Evolutionary conservation across 2,888 invertebrate species (phyloP), one percentile per base, ranked within the genome.

Genomic region (Phengaris alcon): DNA sequence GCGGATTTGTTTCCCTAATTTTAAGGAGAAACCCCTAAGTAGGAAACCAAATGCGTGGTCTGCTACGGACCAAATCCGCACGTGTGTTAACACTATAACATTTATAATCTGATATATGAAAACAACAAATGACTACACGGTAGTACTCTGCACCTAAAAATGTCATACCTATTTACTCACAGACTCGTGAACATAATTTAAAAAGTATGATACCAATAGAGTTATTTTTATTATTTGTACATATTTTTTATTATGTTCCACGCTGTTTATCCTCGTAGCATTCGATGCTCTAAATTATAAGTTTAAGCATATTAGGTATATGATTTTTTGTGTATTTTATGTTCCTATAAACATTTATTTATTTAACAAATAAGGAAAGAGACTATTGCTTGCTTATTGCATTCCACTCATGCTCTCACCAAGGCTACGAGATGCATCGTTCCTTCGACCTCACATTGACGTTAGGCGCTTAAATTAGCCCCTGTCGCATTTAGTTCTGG

Each of bases 41-140:
- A 3, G 35, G 35, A 3, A 35, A 35, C 4, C 35, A 35, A 35
- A 35, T 35, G 3, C 1, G 35, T 35, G 35, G 35, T 35, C 35
- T 35, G 35, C 3, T 35, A 3, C 35, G 35, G 35, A 35, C 35
- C 35, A 35, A 35, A 4, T 35, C 35, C 35, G 35, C 4, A 35
- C 35, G 35, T 35, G 35, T 35, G 35, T 35, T 35, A 4, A 35
- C 35, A 35, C 35, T 35, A 35, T 35, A 3, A 3, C 54, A 72
- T 72, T 72, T 72, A 72, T 35, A 35, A 72, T 35, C 54, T 72
- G 72, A 72, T 54, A 72, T 35, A 22, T 72, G 44, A 72, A 44
- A 54, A 72, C 44, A 54, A 72, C 54, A 72, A 72, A 72, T 72
- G 22, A 70, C 15, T 70, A 48, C n/a, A 3, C 69, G 46, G 22